Evolutionary conservation across 2,888 invertebrate species (phyloP), one percentile per base, ranked within the genome.

Genomic region (Aproaerema taeniolella): DNA sequence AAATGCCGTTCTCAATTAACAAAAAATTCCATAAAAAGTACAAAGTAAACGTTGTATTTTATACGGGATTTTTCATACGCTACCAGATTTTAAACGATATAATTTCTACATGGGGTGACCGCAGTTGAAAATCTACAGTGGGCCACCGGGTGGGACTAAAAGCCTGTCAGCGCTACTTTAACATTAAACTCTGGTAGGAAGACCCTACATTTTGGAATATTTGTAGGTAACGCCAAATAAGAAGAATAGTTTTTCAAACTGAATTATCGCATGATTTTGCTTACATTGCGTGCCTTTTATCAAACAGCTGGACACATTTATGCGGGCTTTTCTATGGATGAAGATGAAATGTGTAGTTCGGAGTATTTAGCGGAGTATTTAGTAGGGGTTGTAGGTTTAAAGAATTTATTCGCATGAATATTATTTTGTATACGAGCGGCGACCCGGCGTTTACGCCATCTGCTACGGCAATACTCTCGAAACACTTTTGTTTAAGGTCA

Each of bases 91-190:
- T n/a, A n/a, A n/a, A n/a, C n/a, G n/a, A n/a, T n/a, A n/a, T n/a
- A n/a, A n/a, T n/a, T n/a, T n/a, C n/a, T n/a, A n/a, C n/a, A n/a
- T n/a, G n/a, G n/a, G n/a, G n/a, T n/a, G n/a, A n/a, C n/a, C n/a
- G n/a, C n/a, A n/a, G n/a, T n/a, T n/a, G n/a, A n/a, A n/a, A n/a
- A n/a, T n/a, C n/a, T n/a, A n/a, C n/a, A n/a, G n/a, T n/a, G n/a
- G n/a, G n/a, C n/a, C 29, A 29, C 29, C 29, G 29, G 29, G 12
- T 29, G 29, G 3, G 13, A 2, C 53, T 65, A 61, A 64, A 63
- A 62, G 62, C 66, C 62, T 61, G 61, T 55, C 62, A 53, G 50
- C 49, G 48, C 49, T 45, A 47, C 54, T 63, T 61, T 56, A 55
- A 48, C 46, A 49, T 50, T 50, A 49, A 49, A 52, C 45, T 45